Evolutionary conservation across 2,888 invertebrate genomes (phyloP).

Genomic region (Platycnemis pennipes): DNA sequence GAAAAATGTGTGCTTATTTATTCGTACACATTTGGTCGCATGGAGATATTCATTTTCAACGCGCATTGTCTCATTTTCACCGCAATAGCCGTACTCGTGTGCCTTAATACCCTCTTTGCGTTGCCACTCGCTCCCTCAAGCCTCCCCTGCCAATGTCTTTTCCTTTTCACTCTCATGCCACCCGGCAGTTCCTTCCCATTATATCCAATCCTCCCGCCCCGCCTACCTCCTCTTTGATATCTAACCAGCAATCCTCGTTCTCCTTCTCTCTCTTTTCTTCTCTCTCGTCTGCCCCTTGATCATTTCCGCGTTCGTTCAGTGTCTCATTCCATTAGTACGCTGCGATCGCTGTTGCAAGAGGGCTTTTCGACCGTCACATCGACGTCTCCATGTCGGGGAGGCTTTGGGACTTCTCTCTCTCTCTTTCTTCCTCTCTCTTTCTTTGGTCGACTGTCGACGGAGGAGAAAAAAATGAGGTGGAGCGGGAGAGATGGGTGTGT

Average conservation of each 20-base stretch:
- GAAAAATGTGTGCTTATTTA: too few relatives aligned
- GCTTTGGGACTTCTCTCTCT: neutral
- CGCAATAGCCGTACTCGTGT: too few relatives aligned
- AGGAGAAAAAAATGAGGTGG: neutral
- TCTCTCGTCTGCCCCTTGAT: neutral
- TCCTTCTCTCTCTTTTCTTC: neutral
- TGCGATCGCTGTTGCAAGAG: conserved; percentile 19
- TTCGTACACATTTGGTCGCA: too few relatives aligned
- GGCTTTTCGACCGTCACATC: conserved; percentile 18
- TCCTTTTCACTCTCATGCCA: too few relatives aligned
- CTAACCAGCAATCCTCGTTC: neutral
- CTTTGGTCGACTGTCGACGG: neutral
- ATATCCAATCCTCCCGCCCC: too few relatives aligned
- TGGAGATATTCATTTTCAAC: too few relatives aligned
- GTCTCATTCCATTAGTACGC: conserved; percentile 49
- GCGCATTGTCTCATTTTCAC: too few relatives aligned
- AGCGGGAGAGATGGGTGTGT: neutral
- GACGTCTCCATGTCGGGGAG: neutral
- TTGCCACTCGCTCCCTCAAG: too few relatives aligned
- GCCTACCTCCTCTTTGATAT: neutral
- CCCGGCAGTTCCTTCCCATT: too few relatives aligned
- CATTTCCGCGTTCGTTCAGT: conserved; percentile 44
- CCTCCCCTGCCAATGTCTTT: too few relatives aligned
- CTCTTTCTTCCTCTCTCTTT: neutral
- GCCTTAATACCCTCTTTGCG: too few relatives aligned